phyloP scores from a whole-genome alignment of 2,888 invertebrate genomes.

The Thymelicus lineola region DNA sequence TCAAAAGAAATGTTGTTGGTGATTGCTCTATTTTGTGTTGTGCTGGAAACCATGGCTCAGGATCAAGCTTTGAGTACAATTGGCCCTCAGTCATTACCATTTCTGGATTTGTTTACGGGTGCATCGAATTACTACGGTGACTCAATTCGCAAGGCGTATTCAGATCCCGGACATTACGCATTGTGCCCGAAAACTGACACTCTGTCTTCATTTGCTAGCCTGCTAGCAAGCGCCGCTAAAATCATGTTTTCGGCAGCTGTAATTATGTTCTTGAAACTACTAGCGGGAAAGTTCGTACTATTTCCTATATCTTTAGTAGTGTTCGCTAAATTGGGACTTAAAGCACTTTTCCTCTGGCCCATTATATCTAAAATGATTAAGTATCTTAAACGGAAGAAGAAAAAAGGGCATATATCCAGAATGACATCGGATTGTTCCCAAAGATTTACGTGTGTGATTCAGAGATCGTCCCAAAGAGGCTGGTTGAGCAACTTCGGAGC shows the following conservation, averaged over 20 bases:
- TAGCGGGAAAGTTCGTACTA: conserved; percentile 72
- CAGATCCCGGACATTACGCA: conserved; percentile 59
- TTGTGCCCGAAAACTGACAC: conserved; percentile 72
- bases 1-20: conserved; percentile 70
- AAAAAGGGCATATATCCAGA: conserved; percentile 67
- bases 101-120: conserved; percentile 72
- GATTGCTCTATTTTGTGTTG: conserved; percentile 65
- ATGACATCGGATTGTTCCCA: conserved; percentile 73
- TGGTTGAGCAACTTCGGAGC: conserved; percentile 73
- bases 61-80: conserved; percentile 68
- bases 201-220: conserved; percentile 71
- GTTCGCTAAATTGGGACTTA: conserved; percentile 73
- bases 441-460: conserved; percentile 73
- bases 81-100: conserved; percentile 62
- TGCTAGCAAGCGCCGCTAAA: conserved; percentile 76
- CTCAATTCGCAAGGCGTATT: conserved; percentile 69
- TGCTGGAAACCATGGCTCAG: conserved; percentile 60
- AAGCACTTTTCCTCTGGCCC: conserved; percentile 76
- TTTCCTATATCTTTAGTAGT: conserved; percentile 69
- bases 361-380: conserved; percentile 76
- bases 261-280: conserved; percentile 71
- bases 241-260: conserved; percentile 76
- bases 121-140: conserved; percentile 70
- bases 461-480: conserved; percentile 60
- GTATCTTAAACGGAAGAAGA: conserved; percentile 76